Percentiles rank a stretch among this genome's conserved stretches.
These are phyloP conservation scores for Hermaeophaga mercurialis DNA, from an alignment of 2,888 invertebrate species.

Conservation along the genomic window DNA sequence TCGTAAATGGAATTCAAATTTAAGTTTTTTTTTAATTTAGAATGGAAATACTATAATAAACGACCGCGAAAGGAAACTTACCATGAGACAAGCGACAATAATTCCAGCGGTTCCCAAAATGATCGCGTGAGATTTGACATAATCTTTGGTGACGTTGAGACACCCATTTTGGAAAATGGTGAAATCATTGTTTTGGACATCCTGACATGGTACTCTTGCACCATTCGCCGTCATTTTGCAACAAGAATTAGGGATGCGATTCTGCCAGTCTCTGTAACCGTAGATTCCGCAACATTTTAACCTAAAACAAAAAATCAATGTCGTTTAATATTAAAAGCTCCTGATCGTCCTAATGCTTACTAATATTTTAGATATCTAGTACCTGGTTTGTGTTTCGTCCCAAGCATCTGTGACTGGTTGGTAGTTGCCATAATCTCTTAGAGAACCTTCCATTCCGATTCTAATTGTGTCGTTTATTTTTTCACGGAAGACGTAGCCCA, in stretches of 20 bases:
- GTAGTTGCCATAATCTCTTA: conserved; percentile 73
- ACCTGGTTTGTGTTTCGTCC: conserved; percentile 83
- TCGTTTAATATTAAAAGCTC: no score
- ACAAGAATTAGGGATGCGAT: conserved; percentile 75
- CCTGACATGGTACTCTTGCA: conserved; percentile 64
- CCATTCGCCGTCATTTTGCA: conserved; percentile 68
- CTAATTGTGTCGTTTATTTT: conserved; percentile 78
- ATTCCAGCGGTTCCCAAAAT: conserved; percentile 83
- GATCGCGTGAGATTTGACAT: conserved; percentile 77
- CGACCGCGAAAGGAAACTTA: no score
- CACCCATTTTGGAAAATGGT: conserved; percentile 79
- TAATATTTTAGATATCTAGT: not conserved
- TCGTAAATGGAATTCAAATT: no score
- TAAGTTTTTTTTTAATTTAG: no score
- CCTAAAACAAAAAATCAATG: conserved; percentile 17
- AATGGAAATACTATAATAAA: no score
- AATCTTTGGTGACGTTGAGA: conserved; percentile 69
- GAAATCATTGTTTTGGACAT: conserved; percentile 60
- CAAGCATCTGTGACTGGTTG: conserved; percentile 78
- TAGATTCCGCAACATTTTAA: conserved; percentile 85
- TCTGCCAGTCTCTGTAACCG: conserved; percentile 77
- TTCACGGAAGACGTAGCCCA: conserved; percentile 88
- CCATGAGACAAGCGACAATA: conserved; percentile 84
- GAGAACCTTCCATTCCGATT: conserved; percentile 77
- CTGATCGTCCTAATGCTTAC: not conserved